These are phyloP conservation scores for Clamator glandarius DNA, from an alignment of 2,797 vertebrate species.

Conservation along the genomic window DNA sequence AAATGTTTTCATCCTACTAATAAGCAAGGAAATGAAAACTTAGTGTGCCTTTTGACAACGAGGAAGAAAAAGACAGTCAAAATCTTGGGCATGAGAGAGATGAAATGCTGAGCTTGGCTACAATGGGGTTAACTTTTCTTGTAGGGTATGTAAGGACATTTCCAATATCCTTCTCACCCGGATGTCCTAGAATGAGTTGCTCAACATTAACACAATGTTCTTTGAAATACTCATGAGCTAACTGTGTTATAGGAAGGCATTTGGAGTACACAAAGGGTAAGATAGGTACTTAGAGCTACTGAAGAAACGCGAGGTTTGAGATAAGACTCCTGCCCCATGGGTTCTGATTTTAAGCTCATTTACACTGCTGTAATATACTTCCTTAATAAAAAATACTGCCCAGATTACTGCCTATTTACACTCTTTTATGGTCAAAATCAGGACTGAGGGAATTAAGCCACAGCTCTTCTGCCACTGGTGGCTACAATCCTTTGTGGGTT, in stretches of 20 bases:
- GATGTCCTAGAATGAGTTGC: neutral
- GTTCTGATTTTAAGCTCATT: neutral
- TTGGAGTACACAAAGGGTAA: neutral
- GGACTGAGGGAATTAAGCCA: neutral
- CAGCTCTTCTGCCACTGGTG: neutral
- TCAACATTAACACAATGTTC: neutral
- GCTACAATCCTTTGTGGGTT: neutral
- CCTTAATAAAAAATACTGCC: neutral
- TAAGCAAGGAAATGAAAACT: neutral
- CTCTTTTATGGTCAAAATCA: neutral
- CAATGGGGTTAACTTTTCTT: neutral
- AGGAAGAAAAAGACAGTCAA: neutral
- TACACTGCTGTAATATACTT: neutral
- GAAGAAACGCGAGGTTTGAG: neutral
- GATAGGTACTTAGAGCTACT: fast-evolving
- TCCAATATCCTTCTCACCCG: neutral
- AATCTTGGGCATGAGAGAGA: neutral
- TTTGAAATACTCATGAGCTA: neutral
- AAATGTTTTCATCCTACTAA: neutral
- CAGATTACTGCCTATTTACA: neutral
- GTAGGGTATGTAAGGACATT: neutral
- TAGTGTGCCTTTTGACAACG: neutral
- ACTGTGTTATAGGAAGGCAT: neutral
- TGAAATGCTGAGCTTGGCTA: neutral
- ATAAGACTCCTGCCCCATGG: neutral